Conservation (phyloP, 2,113 vertebrate species). For the Phaetusa simplex region DNA sequence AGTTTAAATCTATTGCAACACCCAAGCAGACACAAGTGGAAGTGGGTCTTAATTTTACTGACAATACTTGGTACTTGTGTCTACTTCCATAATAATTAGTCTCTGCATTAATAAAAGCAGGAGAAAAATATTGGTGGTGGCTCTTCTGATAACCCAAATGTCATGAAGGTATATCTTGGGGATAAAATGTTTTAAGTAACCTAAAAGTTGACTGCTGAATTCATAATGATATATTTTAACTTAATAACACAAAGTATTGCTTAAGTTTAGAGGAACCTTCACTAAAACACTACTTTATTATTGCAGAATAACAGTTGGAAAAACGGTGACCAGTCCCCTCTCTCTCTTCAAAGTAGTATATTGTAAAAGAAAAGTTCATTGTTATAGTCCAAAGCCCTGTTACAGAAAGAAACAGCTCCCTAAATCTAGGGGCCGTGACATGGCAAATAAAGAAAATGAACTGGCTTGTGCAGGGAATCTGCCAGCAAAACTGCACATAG, state of each 20-base stretch:
- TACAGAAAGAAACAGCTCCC: slow-evolving; percentile 74
- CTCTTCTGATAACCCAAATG: not conserved
- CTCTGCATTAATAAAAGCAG: not conserved
- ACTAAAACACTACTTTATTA: not conserved
- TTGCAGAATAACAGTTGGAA: slow-evolving; percentile 76
- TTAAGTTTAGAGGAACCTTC: not conserved
- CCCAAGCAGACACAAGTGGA: not conserved
- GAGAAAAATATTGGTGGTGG: not conserved
- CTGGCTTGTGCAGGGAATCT: slow-evolving; percentile 87
- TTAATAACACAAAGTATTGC: not conserved
- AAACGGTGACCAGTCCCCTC: slow-evolving; percentile 68
- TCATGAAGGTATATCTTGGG: not conserved
- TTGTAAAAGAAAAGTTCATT: slow-evolving; percentile 72
- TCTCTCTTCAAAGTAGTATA: slow-evolving; percentile 72
- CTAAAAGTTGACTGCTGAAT: not conserved
- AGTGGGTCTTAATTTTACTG: not conserved
- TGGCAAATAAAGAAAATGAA: slow-evolving; percentile 92
- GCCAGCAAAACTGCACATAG: slow-evolving; percentile 76
- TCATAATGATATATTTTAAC: not conserved
- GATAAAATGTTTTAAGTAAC: not conserved
- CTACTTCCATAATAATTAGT: not conserved
- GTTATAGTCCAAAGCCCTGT: slow-evolving; percentile 71
- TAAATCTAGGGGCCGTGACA: slow-evolving; percentile 76
- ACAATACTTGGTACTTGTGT: not conserved
- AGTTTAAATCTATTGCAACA: not conserved